Evolutionary conservation across 1,140 invertebrate genomes (phyloP).

Genomic region (Dendrolimus punctatus): DNA sequence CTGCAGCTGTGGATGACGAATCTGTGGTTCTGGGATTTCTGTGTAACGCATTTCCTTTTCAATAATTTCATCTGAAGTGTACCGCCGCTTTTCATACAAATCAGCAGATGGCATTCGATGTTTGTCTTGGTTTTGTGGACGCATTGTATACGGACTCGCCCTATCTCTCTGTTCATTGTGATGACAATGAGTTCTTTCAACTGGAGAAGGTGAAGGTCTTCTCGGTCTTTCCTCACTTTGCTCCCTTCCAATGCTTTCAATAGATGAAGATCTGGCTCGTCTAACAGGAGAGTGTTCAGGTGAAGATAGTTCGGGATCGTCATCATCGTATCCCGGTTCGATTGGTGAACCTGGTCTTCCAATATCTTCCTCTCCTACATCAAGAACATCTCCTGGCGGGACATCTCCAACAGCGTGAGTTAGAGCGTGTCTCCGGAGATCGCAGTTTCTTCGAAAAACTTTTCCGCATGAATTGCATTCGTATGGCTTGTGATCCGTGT

Average conservation of each 20-base stretch:
- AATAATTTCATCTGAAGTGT: constrained; percentile 71
- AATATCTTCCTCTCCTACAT: constrained; percentile 76
- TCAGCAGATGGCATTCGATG: constrained; percentile 48
- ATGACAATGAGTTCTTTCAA: constrained; percentile 78
- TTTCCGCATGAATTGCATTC: constrained; percentile 93
- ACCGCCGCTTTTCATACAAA: constrained; percentile 69
- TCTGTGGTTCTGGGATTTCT: constrained; percentile 53
- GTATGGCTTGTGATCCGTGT: constrained; percentile 96
- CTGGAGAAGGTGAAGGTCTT: constrained; percentile 47
- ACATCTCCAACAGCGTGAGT: constrained; percentile 90
- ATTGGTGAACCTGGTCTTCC: constrained; percentile 64
- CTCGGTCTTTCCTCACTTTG: constrained; percentile 57
- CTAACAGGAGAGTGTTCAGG: constrained; percentile 73
- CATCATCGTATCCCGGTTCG: constrained; percentile 73
- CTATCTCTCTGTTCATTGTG: constrained; percentile 73
- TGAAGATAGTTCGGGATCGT: constrained; percentile 73
- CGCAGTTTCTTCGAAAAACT: constrained; percentile 89
- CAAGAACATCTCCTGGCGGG: constrained; percentile 79
- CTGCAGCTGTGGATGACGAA: constrained; percentile 72
- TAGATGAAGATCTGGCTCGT: constrained; percentile 64
- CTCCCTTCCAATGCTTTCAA: constrained; percentile 59
- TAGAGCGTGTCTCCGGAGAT: constrained; percentile 85
- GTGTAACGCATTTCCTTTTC: constrained; percentile 65
- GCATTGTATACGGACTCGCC: constrained; percentile 78
- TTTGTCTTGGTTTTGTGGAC: constrained; percentile 70